Conservation (phyloP, 2,888 invertebrate genomes). For the Disparrhopalites patrizii region DNA sequence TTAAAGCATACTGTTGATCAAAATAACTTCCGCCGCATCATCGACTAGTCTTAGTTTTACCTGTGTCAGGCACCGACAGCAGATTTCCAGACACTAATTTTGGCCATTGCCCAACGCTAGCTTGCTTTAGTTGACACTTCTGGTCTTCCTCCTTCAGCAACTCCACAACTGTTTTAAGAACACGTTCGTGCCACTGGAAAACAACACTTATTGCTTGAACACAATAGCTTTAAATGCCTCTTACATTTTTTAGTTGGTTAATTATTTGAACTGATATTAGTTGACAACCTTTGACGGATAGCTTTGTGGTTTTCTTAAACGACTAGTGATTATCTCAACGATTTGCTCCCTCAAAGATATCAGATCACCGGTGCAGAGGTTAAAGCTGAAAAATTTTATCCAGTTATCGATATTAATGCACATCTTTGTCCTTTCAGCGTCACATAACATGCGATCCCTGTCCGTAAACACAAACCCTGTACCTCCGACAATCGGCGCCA, state of each 20-base stretch:
- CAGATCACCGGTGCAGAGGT: background rate
- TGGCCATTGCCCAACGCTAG: conserved; percentile 40
- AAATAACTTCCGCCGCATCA: background rate
- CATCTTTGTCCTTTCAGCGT: background rate
- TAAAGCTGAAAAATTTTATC: background rate
- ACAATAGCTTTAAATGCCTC: too few species aligned
- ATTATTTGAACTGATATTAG: too few species aligned
- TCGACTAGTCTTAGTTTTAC: background rate
- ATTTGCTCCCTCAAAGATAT: background rate
- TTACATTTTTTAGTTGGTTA: too few species aligned
- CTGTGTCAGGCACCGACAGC: conserved; percentile 33
- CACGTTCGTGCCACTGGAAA: conserved; percentile 26
- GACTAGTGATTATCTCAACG: conserved; percentile 5
- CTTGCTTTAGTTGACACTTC: conserved; percentile 28
- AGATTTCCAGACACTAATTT: conserved; percentile 39
- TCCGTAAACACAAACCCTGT: background rate
- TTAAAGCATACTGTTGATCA: background rate
- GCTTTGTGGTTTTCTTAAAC: conserved; percentile 4
- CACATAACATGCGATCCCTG: background rate
- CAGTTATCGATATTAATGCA: conserved; percentile 10
- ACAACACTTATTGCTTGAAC: too few species aligned
- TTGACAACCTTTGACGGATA: conserved; percentile 15
- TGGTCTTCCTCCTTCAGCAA: conserved; percentile 28
- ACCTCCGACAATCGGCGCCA: background rate
- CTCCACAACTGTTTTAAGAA: conserved; percentile 25